Base-by-base conservation (phyloP, 2,888 invertebrate genomes). In the Dynastes tityus region DNA sequence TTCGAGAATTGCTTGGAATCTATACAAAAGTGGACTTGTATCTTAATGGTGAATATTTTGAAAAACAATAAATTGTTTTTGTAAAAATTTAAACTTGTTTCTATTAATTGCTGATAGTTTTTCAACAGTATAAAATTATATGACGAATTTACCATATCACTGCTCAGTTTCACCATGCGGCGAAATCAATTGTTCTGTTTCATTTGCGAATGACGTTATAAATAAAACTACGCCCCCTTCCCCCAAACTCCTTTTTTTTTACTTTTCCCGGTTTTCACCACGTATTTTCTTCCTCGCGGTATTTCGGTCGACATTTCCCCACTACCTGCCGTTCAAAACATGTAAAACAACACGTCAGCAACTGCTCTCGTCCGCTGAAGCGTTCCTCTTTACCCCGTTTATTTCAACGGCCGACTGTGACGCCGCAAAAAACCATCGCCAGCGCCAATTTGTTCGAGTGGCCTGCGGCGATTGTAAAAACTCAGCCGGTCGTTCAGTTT, bases 401-500 rank as follows among this genome's bases (percentile, higher is more conserved):
- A n/a, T 32, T 32, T 32, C 63, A 13, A 32, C 63, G 32, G 32
- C 63, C 61, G 22, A 16, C 22, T 16, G 16, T n/a, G 58, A 58
- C 51, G n/a, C 53, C 16, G 55, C 16, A 63, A 63, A 63, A 63
- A 63, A 63, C 63, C 29, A 63, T 32, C 67, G 49, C 73, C 70
- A 55, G 13, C 73, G 58, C 58, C 73, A 58, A 73, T 58, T 73
- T 58, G 58, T 58, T 58, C 58, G 58, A 73, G 73, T 73, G 45
- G 73, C 73, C 58, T 37, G 29, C 13, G 58, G 73, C 73, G 73
- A 73, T 73, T 73, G 73, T 73, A 73, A 73, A 73, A 73, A 58
- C 58, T 61, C 73, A 73, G 37, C 11, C 58, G 58, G 40, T 73
- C 58, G 73, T 73, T 73, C 73, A 73, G 58, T 61, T 73, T 73